phyloP scores from a whole-genome alignment of 2,113 vertebrate species.

The Pterocles gutturalis region DNA sequence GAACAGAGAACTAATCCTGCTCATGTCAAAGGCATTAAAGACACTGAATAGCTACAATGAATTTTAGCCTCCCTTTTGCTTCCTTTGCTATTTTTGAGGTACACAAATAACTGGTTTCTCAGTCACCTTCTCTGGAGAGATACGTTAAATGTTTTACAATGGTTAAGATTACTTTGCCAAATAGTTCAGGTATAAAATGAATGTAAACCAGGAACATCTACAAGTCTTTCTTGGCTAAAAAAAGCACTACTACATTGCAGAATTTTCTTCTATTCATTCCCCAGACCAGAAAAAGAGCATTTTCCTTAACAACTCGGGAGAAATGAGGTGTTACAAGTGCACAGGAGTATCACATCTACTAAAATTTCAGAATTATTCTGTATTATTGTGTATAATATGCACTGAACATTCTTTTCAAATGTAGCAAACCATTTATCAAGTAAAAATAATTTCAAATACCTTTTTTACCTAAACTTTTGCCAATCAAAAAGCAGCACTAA shows the following conservation, averaged over 20 bases:
- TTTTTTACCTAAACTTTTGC: neutral
- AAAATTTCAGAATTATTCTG: neutral
- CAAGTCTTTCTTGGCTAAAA: neutral
- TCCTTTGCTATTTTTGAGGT: neutral
- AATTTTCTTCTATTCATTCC: neutral
- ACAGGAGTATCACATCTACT: neutral
- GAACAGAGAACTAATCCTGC: neutral
- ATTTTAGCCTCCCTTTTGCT: neutral
- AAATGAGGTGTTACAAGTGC: slow-evolving; percentile 6
- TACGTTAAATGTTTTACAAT: neutral
- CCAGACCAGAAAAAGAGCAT: neutral
- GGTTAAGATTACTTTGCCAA: neutral
- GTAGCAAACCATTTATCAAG: neutral
- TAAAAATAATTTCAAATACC: neutral
- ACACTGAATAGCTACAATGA: neutral
- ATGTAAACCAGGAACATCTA: neutral
- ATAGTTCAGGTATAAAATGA: neutral
- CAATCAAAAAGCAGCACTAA: neutral
- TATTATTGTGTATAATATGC: neutral
- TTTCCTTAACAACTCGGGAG: slow-evolving; percentile 11
- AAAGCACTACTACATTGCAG: neutral
- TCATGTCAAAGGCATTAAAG: neutral
- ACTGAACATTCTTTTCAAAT: neutral
- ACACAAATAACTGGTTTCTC: neutral
- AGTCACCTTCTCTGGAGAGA: neutral